A percentile compares a stretch with the other conserved stretches of the same genome.
Evolutionary conservation across 2,113 vertebrate genomes (phyloP).

Genomic region (Xiphophorus hellerii): DNA sequence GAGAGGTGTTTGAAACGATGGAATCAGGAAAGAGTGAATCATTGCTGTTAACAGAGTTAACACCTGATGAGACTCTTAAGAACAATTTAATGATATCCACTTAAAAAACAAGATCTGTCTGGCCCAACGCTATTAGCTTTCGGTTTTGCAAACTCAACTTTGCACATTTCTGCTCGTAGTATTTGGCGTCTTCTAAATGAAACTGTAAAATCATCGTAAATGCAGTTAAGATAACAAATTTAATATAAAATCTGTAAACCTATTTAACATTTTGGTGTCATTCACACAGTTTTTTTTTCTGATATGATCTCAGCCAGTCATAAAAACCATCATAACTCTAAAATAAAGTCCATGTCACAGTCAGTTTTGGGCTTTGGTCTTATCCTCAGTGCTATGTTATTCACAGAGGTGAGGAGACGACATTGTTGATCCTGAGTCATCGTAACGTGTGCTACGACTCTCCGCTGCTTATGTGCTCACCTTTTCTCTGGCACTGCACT

Average conservation of each 20-base stretch:
- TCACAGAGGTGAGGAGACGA: background rate
- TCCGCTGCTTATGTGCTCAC: background rate
- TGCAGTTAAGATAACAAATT: background rate
- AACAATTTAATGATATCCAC: background rate
- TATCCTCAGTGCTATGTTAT: background rate
- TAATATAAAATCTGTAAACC: background rate
- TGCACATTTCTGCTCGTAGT: background rate
- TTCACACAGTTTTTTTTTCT: background rate
- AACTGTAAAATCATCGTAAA: background rate
- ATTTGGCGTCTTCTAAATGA: background rate
- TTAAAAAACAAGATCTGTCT: background rate
- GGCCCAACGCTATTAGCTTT: background rate
- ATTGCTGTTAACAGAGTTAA: background rate
- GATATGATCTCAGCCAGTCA: background rate
- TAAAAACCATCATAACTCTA: background rate
- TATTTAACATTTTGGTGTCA: background rate
- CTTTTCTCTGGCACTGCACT: background rate
- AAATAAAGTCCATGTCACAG: background rate
- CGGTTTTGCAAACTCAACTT: background rate
- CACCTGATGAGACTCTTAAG: background rate
- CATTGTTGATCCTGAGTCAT: background rate
- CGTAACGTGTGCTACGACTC: background rate
- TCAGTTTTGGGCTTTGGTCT: background rate
- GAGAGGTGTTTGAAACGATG: constrained; percentile 11
- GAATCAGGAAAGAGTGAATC: background rate